Evolutionary conservation across 2,888 invertebrate species (phyloP), one percentile per base, ranked within the genome.

Genomic region (Drosophila anceps): DNA sequence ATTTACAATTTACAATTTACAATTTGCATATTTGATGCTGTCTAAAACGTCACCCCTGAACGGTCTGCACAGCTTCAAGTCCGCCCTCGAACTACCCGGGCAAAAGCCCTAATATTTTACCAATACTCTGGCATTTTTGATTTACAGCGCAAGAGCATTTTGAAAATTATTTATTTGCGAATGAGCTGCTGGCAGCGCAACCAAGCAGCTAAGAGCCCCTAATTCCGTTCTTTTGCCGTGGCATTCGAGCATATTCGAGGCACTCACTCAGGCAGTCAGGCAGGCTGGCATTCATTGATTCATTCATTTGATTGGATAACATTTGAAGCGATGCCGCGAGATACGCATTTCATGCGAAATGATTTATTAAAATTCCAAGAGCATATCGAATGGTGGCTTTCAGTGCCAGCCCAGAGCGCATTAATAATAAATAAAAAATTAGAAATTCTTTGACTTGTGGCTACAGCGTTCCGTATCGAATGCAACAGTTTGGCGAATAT

Each of bases 291-390:
- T 41, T 55, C 65, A 65, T 60, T 64, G 69, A 69, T 73, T 66
- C 83, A 88, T 75, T 83, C 79, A 83, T 82, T 85, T 88, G 81
- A 88, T 86, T 90, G 83, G 79, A 74, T 82, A 88, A 79, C 70
- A 86, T 79, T 79, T 62, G 65, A 76, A 70, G 35, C 53, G 18
- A 60, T 43, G 69, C 55, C 74, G 68, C 71, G 63, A 68, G 72
- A 43, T 88, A 69, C 76, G 81, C 81, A 85, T 85, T 76, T 78
- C 88, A 76, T 73, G 72, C 71, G 73, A 76, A 87, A 90, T 90
- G 90, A 89, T 87, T 87, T 87, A 87, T 87, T 87, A 82, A 90
- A 87, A 90, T 87, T 87, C 89, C 89, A 48, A 76, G 73, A 67
- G 69, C 62, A 72, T 62, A 57, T 61, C 58, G 73, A 75, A 65